Evolutionary conservation across 2,888 invertebrate genomes (phyloP), one percentile per base, ranked within the genome.

Genomic region (Phyllotreta cruciferae): DNA sequence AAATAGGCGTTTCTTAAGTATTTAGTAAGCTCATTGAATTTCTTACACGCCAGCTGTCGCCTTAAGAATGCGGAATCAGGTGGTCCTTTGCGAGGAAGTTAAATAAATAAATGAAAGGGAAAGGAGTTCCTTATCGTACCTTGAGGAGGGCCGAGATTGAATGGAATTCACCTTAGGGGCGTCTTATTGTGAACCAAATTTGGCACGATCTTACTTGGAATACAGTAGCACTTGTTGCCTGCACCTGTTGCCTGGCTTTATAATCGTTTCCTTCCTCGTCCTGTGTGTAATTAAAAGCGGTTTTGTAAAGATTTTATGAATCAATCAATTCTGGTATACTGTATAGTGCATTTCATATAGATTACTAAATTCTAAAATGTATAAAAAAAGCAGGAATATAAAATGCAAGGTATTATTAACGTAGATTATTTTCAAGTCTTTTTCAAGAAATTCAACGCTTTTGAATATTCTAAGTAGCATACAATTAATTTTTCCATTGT

Each of bases 161-260:
- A 50, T 10, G 50, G 50, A 50, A 50, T 50, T 37, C 50, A 50
- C 50, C 50, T 50, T 50, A 50, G 36, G 50, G 50, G 50, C 50
- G 50, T 50, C 50, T 50, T 50, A 50, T 50, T 50, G 50, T 50
- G 36, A 35, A 35, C 10, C 6, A 50, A 50, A 36, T 50, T 50
- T 50, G 36, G 50, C 35, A 36, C 36, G 50, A 10, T 36, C 11
- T 50, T 36, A 11, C 6, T 6, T 35, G 50, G 24, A 50, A 36
- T 4, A 35, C 11, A 35, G 36, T 36, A 50, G n/a, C 50, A 50
- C 50, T 37, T 50, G 50, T 47, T 47, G 47, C 47, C 47, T 13
- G 14, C 7, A 44, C 11, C 24, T 24, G 24, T 24, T 24, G 24
- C 24, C 24, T 24, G 24, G 24, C 1, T 24, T 24, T 24, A 24